Base-by-base conservation (phyloP, 2,888 invertebrate species). In the Acronicta alni region DNA sequence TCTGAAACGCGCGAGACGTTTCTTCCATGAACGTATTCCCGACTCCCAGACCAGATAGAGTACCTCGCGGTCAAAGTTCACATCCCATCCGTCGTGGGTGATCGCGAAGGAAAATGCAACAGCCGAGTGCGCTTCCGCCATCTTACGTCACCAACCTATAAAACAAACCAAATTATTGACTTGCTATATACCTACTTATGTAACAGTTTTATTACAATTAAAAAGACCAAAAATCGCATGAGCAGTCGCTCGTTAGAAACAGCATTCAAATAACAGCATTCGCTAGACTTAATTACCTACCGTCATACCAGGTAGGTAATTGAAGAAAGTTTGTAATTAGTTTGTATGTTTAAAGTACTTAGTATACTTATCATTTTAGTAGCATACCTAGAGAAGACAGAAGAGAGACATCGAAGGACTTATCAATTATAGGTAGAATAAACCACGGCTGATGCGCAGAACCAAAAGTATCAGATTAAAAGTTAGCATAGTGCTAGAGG, bases 41-140 rank as follows among this genome's bases (percentile, higher is more conserved):
- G 99, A 98, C 80, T 98, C 96, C 98, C 99, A 99, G 45, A 99
- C 98, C 46, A 99, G 96, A 86, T 98, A 97, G 12, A 99, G 95
- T 7, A 99, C 99, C 93, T 99, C 99, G 60, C 98, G 96, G 89
- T 99, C 99, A 88, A 99, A 99, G 91, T 99, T 98, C 52, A 99
- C 98, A 85, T 99, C 98, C 95, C 99, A 98, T 75, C 99, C 99
- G 88, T 99, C 99, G 88, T 99, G 99, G 67, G 99, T 99, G 82
- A 99, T 98, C 46, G 98, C 96, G 92, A 99, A 99, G 54, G 98
- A 98, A 90, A 99, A 99, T 67, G 99, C 99, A 69, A 99, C 99
- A 55, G 99, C 99, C 70, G 98, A 97, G 95, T 99, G 99, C 76
- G 99, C 99, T 97, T 99, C 99, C 84, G 99, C 99, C 99, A 99